These are phyloP conservation scores for Pseudomyrmex gracilis DNA, from an alignment of 1,140 invertebrate species.

Conservation along the genomic window DNA sequence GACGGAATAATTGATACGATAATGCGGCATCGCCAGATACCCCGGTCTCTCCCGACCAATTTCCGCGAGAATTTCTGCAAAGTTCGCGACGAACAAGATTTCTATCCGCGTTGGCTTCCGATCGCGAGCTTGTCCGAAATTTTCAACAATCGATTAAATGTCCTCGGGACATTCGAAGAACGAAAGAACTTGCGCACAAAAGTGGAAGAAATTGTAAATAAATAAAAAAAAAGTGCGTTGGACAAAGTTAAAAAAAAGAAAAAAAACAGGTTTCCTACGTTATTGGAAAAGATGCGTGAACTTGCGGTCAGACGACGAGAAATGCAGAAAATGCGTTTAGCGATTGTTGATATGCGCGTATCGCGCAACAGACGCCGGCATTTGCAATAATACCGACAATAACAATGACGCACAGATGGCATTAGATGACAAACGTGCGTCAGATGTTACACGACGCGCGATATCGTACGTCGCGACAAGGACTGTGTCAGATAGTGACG, in stretches of 20 bases:
- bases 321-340: neutral
- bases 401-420: conserved; percentile 61
- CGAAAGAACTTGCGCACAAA: neutral
- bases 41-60: conserved; percentile 51
- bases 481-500: conserved; percentile 70
- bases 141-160: conserved; percentile 27
- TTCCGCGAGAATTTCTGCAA: conserved; percentile 16
- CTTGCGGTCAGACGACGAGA: neutral
- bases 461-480: conserved; percentile 61
- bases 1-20: conserved; percentile 75
- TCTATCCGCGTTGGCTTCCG: conserved; percentile 2
- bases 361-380: neutral
- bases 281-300: too few relatives aligned
- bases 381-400: conserved; percentile 55
- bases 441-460: conserved; percentile 65
- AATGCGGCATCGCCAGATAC: conserved; percentile 62
- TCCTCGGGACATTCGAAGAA: too few relatives aligned
- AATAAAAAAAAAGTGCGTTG: too few relatives aligned
- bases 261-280: too few relatives aligned
- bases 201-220: neutral
- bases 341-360: neutral
- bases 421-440: conserved; percentile 73
- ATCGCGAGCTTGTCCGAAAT: conserved; percentile 2
- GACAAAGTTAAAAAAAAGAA: neutral
- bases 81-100: conserved; percentile 41